Base-by-base conservation (phyloP, 2,113 vertebrate species). In the Ciconia stormi region DNA sequence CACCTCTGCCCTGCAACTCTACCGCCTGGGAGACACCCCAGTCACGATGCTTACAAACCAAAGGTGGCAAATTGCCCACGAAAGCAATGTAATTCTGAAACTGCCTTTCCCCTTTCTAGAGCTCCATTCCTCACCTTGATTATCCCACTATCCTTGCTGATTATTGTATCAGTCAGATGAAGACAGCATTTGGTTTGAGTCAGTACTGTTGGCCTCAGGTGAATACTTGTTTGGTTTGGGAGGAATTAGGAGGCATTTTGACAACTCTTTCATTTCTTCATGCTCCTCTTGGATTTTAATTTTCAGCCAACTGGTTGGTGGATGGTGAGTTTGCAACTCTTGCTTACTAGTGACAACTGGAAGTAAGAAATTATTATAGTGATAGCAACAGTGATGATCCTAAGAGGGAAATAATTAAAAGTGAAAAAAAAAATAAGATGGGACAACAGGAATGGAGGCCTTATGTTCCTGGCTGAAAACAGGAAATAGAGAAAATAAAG, bases 191-290 rank as follows among this genome's bases (percentile, higher is more conserved):
- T 96, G 90, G 69, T 96, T 89, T 96, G 77, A 96, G 95, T 89
- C 76, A 78, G 79, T 87, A 89, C 70, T 92, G 71, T 95, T 91
- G 84, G 72, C 95, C 93, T 91, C 93, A 93, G 52, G 55, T 93
- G 93, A 95, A 95, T 96, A 91, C 83, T 96, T 97, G 90, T 87
- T 95, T 96, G 97, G 85, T 97, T 97, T 91, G 91, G 74, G 89
- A 97, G 76, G 85, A 95, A 95, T 93, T 93, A 96, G 94, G 95
- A 97, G 96, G 94, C 93, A 93, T 94, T 95, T 97, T 97, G 96
- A 96, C 97, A 97, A 97, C 95, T 97, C 87, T 97, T 96, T 97
- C 96, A 88, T 97, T 96, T 97, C 93, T 96, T 96, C 94, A 96
- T 97, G 96, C 96, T 97, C 95, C 94, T 97, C 95, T 96, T 56